These are phyloP conservation scores for Dendrolimus kikuchii DNA, from an alignment of 1,140 invertebrate species.

Conservation along the genomic window DNA sequence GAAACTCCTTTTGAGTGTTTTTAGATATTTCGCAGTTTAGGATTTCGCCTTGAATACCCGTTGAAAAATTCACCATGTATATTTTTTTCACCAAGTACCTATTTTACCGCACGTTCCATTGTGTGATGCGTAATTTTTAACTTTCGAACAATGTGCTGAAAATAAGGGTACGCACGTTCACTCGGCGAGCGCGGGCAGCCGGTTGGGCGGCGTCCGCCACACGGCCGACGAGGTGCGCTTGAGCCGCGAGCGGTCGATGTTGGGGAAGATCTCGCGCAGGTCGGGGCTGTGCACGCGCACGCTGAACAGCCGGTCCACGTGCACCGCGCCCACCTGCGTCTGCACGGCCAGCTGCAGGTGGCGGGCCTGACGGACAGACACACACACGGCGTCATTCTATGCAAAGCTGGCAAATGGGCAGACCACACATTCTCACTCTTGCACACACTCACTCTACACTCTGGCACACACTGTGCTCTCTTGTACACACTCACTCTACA, in stretches of 20 bases:
- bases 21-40: no score
- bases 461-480: no score
- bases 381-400: no score
- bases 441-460: not conserved
- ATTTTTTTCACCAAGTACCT: no score
- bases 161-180: conserved; percentile 3
- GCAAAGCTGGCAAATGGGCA: no score
- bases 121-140: no score
- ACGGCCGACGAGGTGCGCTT: conserved; percentile 81
- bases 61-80: no score
- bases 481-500: no score
- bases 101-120: no score
- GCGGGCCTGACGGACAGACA: conserved; percentile 14
- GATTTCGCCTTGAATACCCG: no score
- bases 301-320: conserved; percentile 75
- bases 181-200: conserved; percentile 21
- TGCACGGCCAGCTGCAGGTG: conserved; percentile 20
- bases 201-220: conserved; percentile 77
- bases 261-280: conserved; percentile 77
- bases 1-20: no score
- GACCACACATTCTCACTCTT: not conserved
- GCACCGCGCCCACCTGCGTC: conserved; percentile 6
- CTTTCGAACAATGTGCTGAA: not conserved
- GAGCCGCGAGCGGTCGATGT: conserved; percentile 75
- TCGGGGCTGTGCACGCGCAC: conserved; percentile 77